Conservation (phyloP, 2,797 vertebrate species). For the Chrosomus eos region DNA sequence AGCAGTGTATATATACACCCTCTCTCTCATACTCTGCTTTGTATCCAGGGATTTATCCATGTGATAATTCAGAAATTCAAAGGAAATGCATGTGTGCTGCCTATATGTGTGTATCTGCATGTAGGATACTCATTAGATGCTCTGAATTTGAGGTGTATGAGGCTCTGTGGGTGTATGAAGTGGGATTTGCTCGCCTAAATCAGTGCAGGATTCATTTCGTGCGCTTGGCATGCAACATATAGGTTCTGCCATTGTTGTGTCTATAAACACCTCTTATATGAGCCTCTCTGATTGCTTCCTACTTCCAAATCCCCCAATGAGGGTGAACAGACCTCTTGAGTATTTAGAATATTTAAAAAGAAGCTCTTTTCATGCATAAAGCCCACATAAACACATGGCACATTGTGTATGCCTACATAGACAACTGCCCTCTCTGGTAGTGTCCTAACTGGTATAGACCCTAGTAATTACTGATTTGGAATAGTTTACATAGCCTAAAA, state of each 20-base stretch:
- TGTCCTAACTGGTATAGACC: neutral
- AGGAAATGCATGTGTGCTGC: neutral
- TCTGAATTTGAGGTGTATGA: neutral
- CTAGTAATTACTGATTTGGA: neutral
- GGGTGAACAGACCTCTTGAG: slow-evolving; percentile 43
- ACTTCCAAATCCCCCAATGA: slow-evolving; percentile 31
- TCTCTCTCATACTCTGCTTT: slow-evolving; percentile 45
- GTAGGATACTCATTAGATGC: neutral
- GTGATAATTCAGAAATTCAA: neutral
- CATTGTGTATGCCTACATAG: slow-evolving; percentile 14
- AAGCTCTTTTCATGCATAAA: slow-evolving; percentile 53
- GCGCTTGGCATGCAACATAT: slow-evolving; percentile 38
- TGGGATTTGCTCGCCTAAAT: slow-evolving; percentile 46
- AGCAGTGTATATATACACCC: neutral
- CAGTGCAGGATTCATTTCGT: slow-evolving; percentile 49
- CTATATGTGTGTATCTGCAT: neutral
- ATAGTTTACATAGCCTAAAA: neutral
- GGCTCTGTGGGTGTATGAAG: slow-evolving; percentile 30
- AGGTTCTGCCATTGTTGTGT: slow-evolving; percentile 45
- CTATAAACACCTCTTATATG: slow-evolving; percentile 42
- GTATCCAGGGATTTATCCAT: slow-evolving; percentile 5
- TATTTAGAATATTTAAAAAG: slow-evolving; percentile 41
- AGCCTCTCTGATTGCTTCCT: slow-evolving; percentile 36
- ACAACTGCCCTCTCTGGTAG: neutral
- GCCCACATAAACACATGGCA: slow-evolving; percentile 36